A percentile compares a stretch with the other conserved stretches of the same genome.
Conservation (phyloP, 2,113 vertebrate species). For the Synchiropus splendidus region DNA sequence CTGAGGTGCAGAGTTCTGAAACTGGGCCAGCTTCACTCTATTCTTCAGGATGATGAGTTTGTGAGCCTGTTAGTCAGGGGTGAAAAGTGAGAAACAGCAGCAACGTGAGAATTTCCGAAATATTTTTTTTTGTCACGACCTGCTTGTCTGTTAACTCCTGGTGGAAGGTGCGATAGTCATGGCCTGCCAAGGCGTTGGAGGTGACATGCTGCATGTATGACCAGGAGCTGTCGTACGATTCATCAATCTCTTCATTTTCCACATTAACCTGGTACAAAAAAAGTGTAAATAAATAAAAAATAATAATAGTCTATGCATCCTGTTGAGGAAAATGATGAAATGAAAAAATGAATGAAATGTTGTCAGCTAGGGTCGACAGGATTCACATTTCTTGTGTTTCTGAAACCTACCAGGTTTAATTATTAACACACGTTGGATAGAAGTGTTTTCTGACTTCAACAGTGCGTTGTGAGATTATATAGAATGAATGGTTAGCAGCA, state of each 20-base stretch:
- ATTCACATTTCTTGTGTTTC: too few relatives aligned
- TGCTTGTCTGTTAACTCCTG: slow-evolving; percentile 42
- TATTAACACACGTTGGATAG: too few relatives aligned
- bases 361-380: too few relatives aligned
- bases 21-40: slow-evolving; percentile 85
- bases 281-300: not conserved
- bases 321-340: too few relatives aligned
- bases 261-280: slow-evolving; percentile 80
- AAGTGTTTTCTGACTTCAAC: too few relatives aligned
- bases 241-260: slow-evolving; percentile 81
- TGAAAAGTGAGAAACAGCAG: not conserved
- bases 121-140: slow-evolving; percentile 21
- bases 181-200: slow-evolving; percentile 25
- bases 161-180: slow-evolving; percentile 59
- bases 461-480: too few relatives aligned
- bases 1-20: slow-evolving; percentile 81
- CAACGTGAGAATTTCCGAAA: not conserved
- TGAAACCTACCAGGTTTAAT: too few relatives aligned
- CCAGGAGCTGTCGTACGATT: slow-evolving; percentile 85
- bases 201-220: slow-evolving; percentile 70
- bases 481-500: too few relatives aligned
- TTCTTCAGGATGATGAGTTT: slow-evolving; percentile 80
- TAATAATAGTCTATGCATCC: too few relatives aligned
- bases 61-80: slow-evolving; percentile 57
- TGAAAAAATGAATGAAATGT: too few relatives aligned